Evolutionary conservation across 2,113 vertebrate species (phyloP), one percentile per base, ranked within the genome.

Genomic region (Bathybates hornii): DNA sequence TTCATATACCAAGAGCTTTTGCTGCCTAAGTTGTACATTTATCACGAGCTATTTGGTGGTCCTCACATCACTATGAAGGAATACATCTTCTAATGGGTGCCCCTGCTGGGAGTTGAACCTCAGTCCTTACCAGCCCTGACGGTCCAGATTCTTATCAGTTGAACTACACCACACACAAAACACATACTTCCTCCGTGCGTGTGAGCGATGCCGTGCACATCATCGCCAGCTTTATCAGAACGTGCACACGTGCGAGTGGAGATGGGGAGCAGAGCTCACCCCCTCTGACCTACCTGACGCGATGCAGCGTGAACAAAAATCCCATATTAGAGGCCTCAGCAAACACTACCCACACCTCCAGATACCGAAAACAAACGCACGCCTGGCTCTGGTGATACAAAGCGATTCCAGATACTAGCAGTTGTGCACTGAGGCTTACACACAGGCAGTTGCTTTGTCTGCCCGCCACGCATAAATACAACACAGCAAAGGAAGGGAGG

Each of bases 311-410:
- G 63, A 36, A 50, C 79, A 68, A 90, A 52, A 68, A 41, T 5
- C n/a, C 56, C 78, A 24, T 27, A 84, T 81, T 16, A 87, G 12
- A 81, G 81, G 59, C 79, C 68, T 87, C 79, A 71, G 80, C 56
- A 81, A 59, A 87, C 81, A 80, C 10, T 38, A 91, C 91, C 90
- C 83, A 86, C 90, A 93, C 86, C 85, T 91, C 86, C 82, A 82
- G 66, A 86, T 66, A 56, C 53, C 52, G 80, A 85, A 89, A 93
- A 88, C 94, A 91, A 89, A 91, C 80, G 63, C 93, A 88, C 82
- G 89, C 85, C 80, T 84, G 81, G 78, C 66, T 57, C 8, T 82
- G 79, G 43, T 45, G 82, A 88, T 83, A 54, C 85, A 36, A 36
- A 63, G 82, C 80, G 4, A 57, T 52, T 19, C 12, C 41, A 45